These are phyloP conservation scores for Hippopotamyrus pictus DNA, from an alignment of 2,797 vertebrate genomes.

Conservation along the genomic window DNA sequence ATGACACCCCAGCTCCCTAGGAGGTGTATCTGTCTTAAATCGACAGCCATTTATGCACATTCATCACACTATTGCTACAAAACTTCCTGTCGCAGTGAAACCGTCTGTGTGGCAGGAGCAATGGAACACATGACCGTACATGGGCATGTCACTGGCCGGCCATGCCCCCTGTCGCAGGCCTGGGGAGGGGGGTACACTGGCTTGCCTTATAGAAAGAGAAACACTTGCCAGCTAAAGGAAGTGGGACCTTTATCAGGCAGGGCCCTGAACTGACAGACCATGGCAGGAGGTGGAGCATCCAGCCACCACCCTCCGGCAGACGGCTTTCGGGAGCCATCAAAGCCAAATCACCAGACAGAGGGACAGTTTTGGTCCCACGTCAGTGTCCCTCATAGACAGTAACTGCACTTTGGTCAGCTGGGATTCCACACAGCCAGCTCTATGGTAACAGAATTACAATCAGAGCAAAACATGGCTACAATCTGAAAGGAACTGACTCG, in stretches of 20 bases:
- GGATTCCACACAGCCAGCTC: neutral
- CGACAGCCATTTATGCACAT: neutral
- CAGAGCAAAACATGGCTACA: neutral
- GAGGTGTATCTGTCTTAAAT: neutral
- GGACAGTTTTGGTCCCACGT: neutral
- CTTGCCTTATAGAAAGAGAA: neutral
- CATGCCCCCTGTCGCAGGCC: neutral
- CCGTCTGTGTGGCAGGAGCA: conserved; percentile 39
- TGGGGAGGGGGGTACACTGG: neutral
- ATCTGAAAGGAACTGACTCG: neutral
- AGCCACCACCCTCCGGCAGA: neutral
- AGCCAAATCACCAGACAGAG: neutral
- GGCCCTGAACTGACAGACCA: neutral
- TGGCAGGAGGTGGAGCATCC: neutral
- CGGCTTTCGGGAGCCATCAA: neutral
- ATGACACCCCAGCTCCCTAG: neutral
- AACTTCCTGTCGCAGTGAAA: conserved; percentile 62
- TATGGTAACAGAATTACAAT: neutral
- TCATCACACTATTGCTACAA: neutral
- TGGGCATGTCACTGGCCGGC: conserved; percentile 51
- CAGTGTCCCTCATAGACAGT: neutral
- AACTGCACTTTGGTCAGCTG: neutral
- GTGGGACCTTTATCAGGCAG: neutral
- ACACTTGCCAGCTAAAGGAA: neutral
- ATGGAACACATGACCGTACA: conserved; percentile 61